These are phyloP conservation scores for Chlorops oryzae DNA, from an alignment of 1,140 invertebrate species.

Conservation along the genomic window DNA sequence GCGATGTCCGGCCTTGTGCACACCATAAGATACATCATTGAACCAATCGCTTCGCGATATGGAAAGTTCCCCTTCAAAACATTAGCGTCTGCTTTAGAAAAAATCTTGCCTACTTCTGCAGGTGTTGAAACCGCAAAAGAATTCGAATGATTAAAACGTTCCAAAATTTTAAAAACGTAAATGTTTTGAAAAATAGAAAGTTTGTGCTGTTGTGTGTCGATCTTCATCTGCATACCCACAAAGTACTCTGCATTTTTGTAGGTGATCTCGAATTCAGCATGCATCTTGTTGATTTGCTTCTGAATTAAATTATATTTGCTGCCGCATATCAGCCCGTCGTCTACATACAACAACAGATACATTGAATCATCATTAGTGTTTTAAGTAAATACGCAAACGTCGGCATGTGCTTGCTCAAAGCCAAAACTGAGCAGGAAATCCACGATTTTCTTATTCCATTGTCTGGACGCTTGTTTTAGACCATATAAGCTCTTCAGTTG, in stretches of 20 bases:
- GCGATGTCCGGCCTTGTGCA: constrained; percentile 45
- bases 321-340: too few species aligned
- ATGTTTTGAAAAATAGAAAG: constrained; percentile 6
- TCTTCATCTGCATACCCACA: constrained; percentile 8
- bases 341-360: too few species aligned
- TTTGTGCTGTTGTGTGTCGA: background rate
- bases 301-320: too few species aligned
- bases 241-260: constrained; percentile 7
- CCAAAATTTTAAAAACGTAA: background rate
- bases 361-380: too few species aligned
- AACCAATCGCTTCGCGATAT: constrained; percentile 34
- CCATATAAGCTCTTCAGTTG: too few species aligned
- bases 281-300: too few species aligned
- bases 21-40: constrained; percentile 40
- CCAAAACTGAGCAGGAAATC: too few species aligned
- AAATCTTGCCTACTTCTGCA: constrained; percentile 1
- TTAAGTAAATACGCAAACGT: too few species aligned
- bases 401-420: too few species aligned
- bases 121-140: constrained; percentile 5
- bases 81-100: background rate
- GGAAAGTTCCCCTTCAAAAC: background rate
- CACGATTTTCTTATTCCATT: too few species aligned
- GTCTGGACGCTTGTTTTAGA: too few species aligned
- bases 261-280: too few species aligned
- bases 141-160: constrained; percentile 1